phyloP scores from a whole-genome alignment of 1,140 invertebrate genomes.

The Charaxes varanes region DNA sequence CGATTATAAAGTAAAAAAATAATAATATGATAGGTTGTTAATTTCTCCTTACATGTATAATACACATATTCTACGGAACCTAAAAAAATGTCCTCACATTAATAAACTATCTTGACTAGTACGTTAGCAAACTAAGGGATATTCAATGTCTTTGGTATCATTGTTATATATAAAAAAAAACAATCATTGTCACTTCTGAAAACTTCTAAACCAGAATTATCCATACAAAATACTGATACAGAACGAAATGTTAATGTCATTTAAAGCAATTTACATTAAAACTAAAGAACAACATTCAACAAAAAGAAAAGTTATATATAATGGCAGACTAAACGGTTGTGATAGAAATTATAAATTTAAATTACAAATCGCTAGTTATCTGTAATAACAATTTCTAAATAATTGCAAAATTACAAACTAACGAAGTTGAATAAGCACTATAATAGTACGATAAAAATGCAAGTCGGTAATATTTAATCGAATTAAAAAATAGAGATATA shows the following conservation, averaged over 20 bases:
- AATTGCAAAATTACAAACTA: slow-evolving; percentile 14
- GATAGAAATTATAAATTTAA: slow-evolving; percentile 23
- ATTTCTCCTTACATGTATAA: too few species aligned
- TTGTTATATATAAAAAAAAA: slow-evolving; percentile 60
- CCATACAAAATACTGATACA: slow-evolving; percentile 61
- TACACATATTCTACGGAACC: too few species aligned
- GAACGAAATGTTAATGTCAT: slow-evolving; percentile 55
- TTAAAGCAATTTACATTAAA: slow-evolving; percentile 64
- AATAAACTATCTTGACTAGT: slow-evolving; percentile 9
- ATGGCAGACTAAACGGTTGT: slow-evolving; percentile 41
- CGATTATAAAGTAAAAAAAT: too few species aligned
- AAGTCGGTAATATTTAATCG: background rate
- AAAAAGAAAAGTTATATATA: slow-evolving; percentile 39
- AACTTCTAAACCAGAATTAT: slow-evolving; percentile 39
- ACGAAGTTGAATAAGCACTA: slow-evolving; percentile 1
- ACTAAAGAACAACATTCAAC: slow-evolving; percentile 60
- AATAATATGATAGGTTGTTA: too few species aligned
- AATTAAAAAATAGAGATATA: background rate
- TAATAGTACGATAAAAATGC: background rate
- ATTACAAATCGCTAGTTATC: too few species aligned
- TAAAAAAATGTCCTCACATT: too few species aligned
- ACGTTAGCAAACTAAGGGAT: slow-evolving; percentile 37
- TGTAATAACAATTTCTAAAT: slow-evolving; percentile 19
- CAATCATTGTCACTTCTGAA: slow-evolving; percentile 44
- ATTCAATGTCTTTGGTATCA: slow-evolving; percentile 72